These are phyloP conservation scores for Drosophila biarmipes DNA, from an alignment of 1,140 invertebrate genomes.

Conservation along the genomic window DNA sequence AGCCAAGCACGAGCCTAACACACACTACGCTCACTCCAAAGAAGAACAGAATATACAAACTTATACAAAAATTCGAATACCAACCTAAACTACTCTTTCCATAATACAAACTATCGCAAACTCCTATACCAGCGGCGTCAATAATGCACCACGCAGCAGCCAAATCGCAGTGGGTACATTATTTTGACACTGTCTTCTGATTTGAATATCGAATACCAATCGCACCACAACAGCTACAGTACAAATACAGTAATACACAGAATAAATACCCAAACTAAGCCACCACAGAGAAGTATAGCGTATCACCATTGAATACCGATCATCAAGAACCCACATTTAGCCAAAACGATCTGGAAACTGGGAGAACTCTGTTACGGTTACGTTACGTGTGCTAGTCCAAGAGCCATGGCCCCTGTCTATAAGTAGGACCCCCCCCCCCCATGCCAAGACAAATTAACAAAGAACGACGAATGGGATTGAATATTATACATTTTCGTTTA, in stretches of 20 bases:
- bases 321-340: conserved; percentile 39
- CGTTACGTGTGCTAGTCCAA: conserved; percentile 69
- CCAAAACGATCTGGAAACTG: conserved; percentile 33
- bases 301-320: conserved; percentile 59
- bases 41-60: conserved; percentile 46
- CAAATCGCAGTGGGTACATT: conserved; percentile 76
- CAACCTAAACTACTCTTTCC: conserved; percentile 70
- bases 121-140: conserved; percentile 72
- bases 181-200: conserved; percentile 85
- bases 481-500: conserved; percentile 85
- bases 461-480: conserved; percentile 83
- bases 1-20: conserved; percentile 33
- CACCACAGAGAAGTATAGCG: conserved; percentile 80
- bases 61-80: conserved; percentile 44
- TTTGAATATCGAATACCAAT: conserved; percentile 83
- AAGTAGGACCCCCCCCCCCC: conserved; percentile 40
- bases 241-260: conserved; percentile 59
- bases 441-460: conserved; percentile 51
- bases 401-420: conserved; percentile 29
- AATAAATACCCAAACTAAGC: conserved; percentile 38
- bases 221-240: conserved; percentile 73
- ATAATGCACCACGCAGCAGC: conserved; percentile 73
- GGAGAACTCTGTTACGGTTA: conserved; percentile 56
- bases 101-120: conserved; percentile 82
- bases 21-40: conserved; percentile 56